These are phyloP conservation scores for Cataglyphis rosenhaueri DNA, from an alignment of 2,888 invertebrate species.

Conservation along the genomic window DNA sequence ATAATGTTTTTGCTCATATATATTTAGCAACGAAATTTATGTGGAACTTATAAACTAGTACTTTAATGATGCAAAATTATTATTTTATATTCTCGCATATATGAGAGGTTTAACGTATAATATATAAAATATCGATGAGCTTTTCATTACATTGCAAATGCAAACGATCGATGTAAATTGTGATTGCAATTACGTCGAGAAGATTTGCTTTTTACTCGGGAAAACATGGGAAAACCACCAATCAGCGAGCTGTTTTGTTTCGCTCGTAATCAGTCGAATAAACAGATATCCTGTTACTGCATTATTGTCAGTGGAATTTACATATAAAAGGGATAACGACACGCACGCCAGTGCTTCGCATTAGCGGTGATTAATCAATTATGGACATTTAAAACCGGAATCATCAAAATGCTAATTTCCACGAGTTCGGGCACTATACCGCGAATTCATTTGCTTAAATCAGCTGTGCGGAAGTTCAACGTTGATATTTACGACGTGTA, in stretches of 20 bases:
- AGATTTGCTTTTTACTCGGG: constrained; percentile 44
- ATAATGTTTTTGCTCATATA: neutral
- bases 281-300: constrained; percentile 45
- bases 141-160: neutral
- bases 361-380: constrained; percentile 55
- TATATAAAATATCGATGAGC: constrained; percentile 13
- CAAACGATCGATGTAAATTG: constrained; percentile 28
- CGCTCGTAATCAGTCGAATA: constrained; percentile 52
- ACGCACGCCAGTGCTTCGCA: constrained; percentile 14
- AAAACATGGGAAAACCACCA: constrained; percentile 24
- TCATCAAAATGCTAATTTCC: constrained; percentile 57
- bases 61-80: constrained; percentile 11
- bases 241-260: constrained; percentile 29
- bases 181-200: constrained; percentile 29
- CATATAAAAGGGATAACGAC: constrained; percentile 50
- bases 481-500: constrained; percentile 37
- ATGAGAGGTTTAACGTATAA: neutral
- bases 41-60: neutral
- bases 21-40: neutral
- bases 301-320: constrained; percentile 41
- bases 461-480: constrained; percentile 24
- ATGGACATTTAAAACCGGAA: constrained; percentile 58
- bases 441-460: constrained; percentile 54
- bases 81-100: constrained; percentile 13
- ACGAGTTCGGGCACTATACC: constrained; percentile 1